phyloP scores from a whole-genome alignment of 23 tunicate genomes.

The Halocynthia aurantium region DNA sequence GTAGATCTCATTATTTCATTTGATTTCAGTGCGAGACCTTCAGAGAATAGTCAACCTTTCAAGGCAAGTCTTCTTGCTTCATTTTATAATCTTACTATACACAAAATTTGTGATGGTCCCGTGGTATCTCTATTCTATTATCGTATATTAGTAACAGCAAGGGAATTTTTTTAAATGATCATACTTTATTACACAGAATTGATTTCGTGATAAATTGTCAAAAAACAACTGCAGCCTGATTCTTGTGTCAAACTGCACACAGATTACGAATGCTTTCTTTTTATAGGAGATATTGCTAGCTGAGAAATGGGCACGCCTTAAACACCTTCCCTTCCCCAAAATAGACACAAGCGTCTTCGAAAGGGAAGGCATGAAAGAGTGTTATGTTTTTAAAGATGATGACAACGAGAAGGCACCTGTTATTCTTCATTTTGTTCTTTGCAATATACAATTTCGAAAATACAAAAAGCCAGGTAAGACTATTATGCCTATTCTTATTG shows the following conservation, averaged over 20 bases:
- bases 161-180: no score
- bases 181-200: no score
- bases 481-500: background rate
- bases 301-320: slow-evolving; percentile 95
- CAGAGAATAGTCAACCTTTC: slow-evolving; percentile 55
- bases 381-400: slow-evolving; percentile 88
- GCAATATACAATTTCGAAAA: slow-evolving; percentile 60
- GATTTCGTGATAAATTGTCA: no score
- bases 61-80: slow-evolving; percentile 7
- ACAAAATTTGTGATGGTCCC: no score
- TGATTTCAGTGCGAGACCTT: slow-evolving; percentile 72
- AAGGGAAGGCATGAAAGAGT: slow-evolving; percentile 82
- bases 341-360: slow-evolving; percentile 67
- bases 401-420: slow-evolving; percentile 85
- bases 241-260: slow-evolving; percentile 2
- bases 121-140: no score
- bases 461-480: slow-evolving; percentile 71
- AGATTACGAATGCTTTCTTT: background rate
- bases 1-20: slow-evolving; percentile 73
- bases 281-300: slow-evolving; percentile 88
- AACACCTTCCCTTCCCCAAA: slow-evolving; percentile 86
- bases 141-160: no score
- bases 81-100: no score
- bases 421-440: slow-evolving; percentile 83
- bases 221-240: background rate